Evolutionary conservation across 2,888 invertebrate species (phyloP).

Genomic region (Apodemia duryi): DNA sequence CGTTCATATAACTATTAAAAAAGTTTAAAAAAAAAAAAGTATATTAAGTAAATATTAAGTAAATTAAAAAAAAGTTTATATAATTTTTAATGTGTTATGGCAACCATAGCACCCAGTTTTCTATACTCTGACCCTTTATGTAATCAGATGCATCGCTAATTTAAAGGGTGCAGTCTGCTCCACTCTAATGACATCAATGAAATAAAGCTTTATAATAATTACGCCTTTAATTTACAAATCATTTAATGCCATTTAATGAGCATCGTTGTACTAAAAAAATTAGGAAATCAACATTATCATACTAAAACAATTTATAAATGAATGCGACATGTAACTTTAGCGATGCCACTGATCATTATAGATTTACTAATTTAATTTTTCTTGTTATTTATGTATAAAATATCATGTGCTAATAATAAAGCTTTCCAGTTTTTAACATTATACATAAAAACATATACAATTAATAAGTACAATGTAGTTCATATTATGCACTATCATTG

Average conservation of each 20-base stretch:
- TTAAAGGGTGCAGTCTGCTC: background rate
- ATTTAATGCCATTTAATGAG: too few relatives aligned
- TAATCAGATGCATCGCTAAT: conserved; percentile 7
- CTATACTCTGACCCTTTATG: background rate
- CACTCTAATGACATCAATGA: too few relatives aligned
- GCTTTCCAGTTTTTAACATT: background rate
- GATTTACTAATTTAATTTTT: background rate
- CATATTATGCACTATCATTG: conserved; percentile 8
- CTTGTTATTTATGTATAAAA: background rate
- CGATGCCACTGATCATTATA: background rate
- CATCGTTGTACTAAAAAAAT: too few relatives aligned
- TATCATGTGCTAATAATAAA: background rate
- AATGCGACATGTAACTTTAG: background rate
- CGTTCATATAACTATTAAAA: too few relatives aligned
- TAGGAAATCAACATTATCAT: too few relatives aligned
- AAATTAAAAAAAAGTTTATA: too few relatives aligned
- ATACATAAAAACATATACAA: background rate
- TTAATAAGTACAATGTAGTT: conserved; percentile 2
- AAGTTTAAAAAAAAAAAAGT: too few relatives aligned
- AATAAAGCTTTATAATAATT: too few relatives aligned
- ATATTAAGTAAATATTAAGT: too few relatives aligned
- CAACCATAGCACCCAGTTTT: background rate
- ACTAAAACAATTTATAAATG: too few relatives aligned
- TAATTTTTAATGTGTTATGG: background rate
- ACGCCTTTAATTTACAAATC: too few relatives aligned